phyloP scores from a whole-genome alignment of 2,797 vertebrate genomes.

The Salarias fasciatus region DNA sequence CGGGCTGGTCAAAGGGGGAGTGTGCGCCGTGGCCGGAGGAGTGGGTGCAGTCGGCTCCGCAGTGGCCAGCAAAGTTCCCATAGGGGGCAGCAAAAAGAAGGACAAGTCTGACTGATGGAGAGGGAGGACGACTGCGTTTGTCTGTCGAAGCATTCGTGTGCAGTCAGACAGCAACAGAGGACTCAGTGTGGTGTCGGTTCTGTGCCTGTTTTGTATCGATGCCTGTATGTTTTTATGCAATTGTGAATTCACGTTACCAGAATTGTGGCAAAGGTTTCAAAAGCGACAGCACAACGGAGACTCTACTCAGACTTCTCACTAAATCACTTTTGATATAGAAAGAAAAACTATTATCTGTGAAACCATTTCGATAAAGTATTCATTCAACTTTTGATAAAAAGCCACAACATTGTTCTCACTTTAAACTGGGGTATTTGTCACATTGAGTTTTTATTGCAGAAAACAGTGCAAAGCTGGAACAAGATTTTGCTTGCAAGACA shows the following conservation, averaged over 20 bases:
- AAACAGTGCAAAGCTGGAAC: constrained; percentile 4
- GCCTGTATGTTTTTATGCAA: constrained; percentile 5
- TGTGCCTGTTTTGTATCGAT: constrained; percentile 14
- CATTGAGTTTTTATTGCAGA: constrained; percentile 28
- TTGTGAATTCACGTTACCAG: constrained; percentile 21
- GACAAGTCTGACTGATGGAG: constrained; percentile 95
- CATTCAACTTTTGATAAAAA: constrained; percentile 35
- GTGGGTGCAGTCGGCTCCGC: constrained; percentile 92
- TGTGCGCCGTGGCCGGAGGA: constrained; percentile 92
- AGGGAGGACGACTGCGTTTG: constrained; percentile 24
- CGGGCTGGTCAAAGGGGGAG: constrained; percentile 93
- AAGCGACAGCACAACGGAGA: constrained; percentile 39
- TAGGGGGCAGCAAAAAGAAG: constrained; percentile 95
- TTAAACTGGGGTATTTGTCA: constrained; percentile 19
- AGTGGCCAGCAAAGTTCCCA: constrained; percentile 93
- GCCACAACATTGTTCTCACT: constrained; percentile 12
- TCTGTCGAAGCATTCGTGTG: constrained; percentile 45
- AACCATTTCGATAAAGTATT: constrained; percentile 42
- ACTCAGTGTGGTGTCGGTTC: constrained; percentile 60
- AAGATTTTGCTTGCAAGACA: constrained; percentile 58
- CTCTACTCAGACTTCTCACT: constrained; percentile 38
- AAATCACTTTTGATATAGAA: constrained; percentile 9
- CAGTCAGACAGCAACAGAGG: constrained; percentile 47
- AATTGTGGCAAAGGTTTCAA: constrained; percentile 22
- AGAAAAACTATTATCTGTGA: constrained; percentile 38